Evolutionary conservation across 2,797 vertebrate genomes (phyloP).

Genomic region (Diceros bicornis): DNA sequence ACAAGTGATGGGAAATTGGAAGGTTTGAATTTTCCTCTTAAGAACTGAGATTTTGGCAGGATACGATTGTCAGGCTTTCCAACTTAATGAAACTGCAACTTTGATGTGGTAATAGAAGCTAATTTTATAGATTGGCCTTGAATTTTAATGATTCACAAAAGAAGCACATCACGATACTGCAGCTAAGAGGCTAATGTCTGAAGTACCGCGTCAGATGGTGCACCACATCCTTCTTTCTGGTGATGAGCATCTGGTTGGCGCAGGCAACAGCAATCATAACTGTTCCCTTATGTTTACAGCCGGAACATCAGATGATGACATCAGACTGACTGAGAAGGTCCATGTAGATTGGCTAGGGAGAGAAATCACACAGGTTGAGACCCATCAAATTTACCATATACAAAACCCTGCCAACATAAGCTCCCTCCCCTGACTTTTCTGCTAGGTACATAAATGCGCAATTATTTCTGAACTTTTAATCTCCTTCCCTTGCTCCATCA

Average conservation of each 20-base stretch:
- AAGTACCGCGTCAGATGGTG: background rate
- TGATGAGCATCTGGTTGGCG: background rate
- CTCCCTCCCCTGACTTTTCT: constrained; percentile 50
- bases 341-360: background rate
- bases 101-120: constrained; percentile 44
- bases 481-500: background rate
- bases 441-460: background rate
- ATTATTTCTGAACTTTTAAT: background rate
- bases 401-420: background rate
- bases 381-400: background rate
- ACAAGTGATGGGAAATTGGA: constrained; percentile 32
- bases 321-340: background rate
- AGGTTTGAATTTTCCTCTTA: constrained; percentile 56
- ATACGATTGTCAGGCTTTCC: constrained; percentile 27
- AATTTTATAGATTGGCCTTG: constrained; percentile 60
- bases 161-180: background rate
- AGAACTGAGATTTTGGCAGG: constrained; percentile 60
- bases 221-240: background rate
- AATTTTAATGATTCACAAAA: constrained; percentile 65
- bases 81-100: constrained; percentile 65
- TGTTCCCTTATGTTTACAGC: background rate
- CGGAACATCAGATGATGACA: background rate
- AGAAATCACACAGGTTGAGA: background rate
- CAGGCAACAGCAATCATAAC: background rate
- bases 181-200: background rate